These are phyloP conservation scores for Alectoris magna DNA, from an alignment of 2,797 vertebrate genomes.

Conservation along the genomic window DNA sequence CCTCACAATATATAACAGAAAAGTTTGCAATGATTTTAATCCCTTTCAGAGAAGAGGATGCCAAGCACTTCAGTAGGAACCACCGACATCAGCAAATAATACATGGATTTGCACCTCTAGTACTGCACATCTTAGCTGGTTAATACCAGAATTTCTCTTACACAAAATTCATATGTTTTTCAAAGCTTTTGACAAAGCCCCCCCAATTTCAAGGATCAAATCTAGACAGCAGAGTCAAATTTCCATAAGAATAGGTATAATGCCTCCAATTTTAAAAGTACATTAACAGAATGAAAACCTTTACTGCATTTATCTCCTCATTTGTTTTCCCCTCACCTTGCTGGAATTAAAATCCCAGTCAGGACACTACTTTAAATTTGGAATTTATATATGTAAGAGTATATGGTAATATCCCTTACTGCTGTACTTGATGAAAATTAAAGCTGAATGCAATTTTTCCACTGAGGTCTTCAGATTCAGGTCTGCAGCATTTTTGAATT, in stretches of 20 bases:
- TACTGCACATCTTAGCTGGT: neutral
- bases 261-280: neutral
- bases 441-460: neutral
- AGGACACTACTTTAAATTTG: neutral
- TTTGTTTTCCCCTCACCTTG: neutral
- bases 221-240: neutral
- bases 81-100: neutral
- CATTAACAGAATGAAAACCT: neutral
- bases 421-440: neutral
- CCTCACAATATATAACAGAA: neutral
- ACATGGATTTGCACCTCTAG: neutral
- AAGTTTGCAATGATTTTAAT: neutral
- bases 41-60: neutral
- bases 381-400: neutral
- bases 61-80: neutral
- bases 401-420: neutral
- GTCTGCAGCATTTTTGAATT: neutral
- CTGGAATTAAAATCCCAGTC: neutral
- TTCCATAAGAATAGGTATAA: neutral
- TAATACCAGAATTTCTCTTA: neutral
- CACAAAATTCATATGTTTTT: neutral
- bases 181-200: neutral
- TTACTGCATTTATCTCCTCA: neutral
- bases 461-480: neutral
- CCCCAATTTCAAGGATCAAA: neutral